Evolutionary conservation across 1,140 invertebrate species (phyloP), one percentile per base, ranked within the genome.

Genomic region (Leptinotarsa texana): DNA sequence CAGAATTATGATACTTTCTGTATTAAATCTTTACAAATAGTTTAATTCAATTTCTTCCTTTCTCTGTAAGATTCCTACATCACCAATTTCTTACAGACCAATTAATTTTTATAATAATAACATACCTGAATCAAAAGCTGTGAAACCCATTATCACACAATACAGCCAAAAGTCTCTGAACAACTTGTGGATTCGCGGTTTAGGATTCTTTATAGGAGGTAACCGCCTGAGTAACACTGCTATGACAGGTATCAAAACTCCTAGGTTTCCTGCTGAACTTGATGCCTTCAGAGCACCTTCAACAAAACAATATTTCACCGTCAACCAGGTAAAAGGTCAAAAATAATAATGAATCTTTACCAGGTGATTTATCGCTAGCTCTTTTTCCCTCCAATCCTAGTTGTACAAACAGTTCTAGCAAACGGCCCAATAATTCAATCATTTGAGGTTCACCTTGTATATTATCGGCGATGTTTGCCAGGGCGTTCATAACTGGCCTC

Each of bases 141-240:
- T 97, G 85, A 99, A 99, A 24, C 97, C 97, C 93, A 99, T 97
- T 8, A 99, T 94, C n/a, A 99, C 96, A 83, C 96, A 99, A 84
- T 99, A 99, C 13, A 99, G 88, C 98, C 98, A 99, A 85, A 99
- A 99, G 86, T 99, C 98, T 81, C 97, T 92, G 85, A 99, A 99
- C 4, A 99, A 87, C 84, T 99, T 99, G 79, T 97, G 92, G n/a
- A 99, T 88, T n/a, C 97, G 88, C 4, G 96, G 93, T 79, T 97
- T 96, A 0, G 98, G 96, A 77, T 97, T 92, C 80, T 89, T 91
- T 74, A 99, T 98, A 0, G 93, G 92, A 4, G 96, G 95, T 80
- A 99, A 88, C 73, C 96, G 89, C 77, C 93, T 89, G 22, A 99
- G 90, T 68, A 94, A 84, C 72, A 97, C 93, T 61, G 97, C 96